Conservation (phyloP, 1,140 invertebrate species). For the Calliopsis andreniformis region DNA sequence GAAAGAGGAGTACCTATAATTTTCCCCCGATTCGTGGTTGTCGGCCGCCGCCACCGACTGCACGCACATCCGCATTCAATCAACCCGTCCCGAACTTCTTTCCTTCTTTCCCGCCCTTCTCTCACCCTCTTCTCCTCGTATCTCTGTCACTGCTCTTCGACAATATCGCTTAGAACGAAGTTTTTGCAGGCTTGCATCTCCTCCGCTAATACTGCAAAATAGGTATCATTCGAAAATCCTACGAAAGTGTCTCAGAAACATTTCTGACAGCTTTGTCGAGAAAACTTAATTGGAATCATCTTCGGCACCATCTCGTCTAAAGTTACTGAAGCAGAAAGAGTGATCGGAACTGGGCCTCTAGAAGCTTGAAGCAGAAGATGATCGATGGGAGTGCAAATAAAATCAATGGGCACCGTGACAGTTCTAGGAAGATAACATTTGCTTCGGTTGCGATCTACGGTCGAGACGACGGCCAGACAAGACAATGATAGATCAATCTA, state of each 20-base stretch:
- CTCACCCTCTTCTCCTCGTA: background rate
- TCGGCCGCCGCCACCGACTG: constrained; percentile 50
- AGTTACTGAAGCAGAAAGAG: background rate
- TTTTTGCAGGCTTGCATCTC: too few relatives aligned
- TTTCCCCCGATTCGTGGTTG: constrained; percentile 61
- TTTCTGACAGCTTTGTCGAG: too few relatives aligned
- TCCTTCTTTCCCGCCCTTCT: background rate
- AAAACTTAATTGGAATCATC: too few relatives aligned
- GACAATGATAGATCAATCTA: constrained; percentile 80
- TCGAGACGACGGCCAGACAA: constrained; percentile 78
- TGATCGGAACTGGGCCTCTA: background rate
- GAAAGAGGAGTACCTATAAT: constrained; percentile 69
- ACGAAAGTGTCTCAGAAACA: too few relatives aligned
- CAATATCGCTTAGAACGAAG: too few relatives aligned
- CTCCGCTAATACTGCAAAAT: too few relatives aligned
- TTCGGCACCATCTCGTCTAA: background rate
- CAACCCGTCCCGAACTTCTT: constrained; percentile 48
- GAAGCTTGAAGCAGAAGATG: background rate
- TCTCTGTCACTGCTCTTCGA: background rate
- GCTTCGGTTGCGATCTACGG: constrained; percentile 72
- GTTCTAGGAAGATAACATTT: constrained; percentile 75
- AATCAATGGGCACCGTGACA: constrained; percentile 32
- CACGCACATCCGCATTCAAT: constrained; percentile 74
- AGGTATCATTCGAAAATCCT: too few relatives aligned
- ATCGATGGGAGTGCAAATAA: constrained; percentile 39